Conservation (phyloP, 2,797 vertebrate genomes). For the Monodelphis domestica region DNA sequence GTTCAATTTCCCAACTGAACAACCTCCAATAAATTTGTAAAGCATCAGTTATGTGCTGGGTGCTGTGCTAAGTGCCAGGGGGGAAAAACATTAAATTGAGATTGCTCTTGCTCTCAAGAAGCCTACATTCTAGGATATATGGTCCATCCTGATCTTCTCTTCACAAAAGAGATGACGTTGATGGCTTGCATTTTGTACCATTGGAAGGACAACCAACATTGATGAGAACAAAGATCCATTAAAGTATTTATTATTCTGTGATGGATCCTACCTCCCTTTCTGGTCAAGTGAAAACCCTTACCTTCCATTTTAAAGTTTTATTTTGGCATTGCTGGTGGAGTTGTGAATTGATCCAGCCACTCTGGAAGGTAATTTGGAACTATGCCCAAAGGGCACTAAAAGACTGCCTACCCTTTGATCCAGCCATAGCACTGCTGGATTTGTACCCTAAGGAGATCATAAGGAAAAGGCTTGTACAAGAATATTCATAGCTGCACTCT, state of each 20-base stretch:
- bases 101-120: neutral
- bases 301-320: neutral
- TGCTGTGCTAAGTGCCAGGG: neutral
- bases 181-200: neutral
- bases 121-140: neutral
- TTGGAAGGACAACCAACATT: neutral
- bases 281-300: too few relatives aligned
- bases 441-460: too few relatives aligned
- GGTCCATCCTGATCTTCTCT: neutral
- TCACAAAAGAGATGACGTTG: neutral
- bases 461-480: too few relatives aligned
- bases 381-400: too few relatives aligned
- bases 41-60: neutral
- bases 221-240: neutral
- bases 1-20: neutral
- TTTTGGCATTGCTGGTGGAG: too few relatives aligned
- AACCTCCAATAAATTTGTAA: neutral
- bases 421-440: too few relatives aligned
- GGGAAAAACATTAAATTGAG: neutral
- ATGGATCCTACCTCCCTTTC: neutral
- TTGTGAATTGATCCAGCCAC: too few relatives aligned
- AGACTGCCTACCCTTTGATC: too few relatives aligned
- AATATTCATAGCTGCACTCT: too few relatives aligned
- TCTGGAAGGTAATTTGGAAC: too few relatives aligned
- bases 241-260: neutral